phyloP scores from a whole-genome alignment of 2,797 vertebrate species.

The Leptodactylus fallax region DNA sequence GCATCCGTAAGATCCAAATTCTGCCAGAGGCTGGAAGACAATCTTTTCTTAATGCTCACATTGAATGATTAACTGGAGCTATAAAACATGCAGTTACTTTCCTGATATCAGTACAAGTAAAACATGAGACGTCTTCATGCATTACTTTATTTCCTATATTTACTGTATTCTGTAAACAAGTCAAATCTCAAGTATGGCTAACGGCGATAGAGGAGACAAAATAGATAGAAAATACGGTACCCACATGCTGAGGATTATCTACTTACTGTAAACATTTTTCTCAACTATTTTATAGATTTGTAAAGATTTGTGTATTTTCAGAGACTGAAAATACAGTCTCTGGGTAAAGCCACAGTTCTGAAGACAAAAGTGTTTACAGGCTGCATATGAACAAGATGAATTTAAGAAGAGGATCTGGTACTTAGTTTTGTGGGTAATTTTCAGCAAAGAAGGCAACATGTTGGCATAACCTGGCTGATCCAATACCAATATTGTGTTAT shows the following conservation, averaged over 20 bases:
- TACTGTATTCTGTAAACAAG: constrained; percentile 34
- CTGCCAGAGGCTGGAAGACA: constrained; percentile 17
- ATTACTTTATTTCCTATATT: constrained; percentile 38
- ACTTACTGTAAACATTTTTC: neutral
- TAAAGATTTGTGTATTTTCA: neutral
- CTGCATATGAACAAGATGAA: too few relatives aligned
- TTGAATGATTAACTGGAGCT: constrained; percentile 43
- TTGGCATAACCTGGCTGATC: too few relatives aligned
- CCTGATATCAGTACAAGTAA: constrained; percentile 42
- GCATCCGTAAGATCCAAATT: constrained; percentile 29
- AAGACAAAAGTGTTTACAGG: neutral
- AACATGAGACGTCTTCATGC: constrained; percentile 42
- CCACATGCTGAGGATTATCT: neutral
- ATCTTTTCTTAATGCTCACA: constrained; percentile 31
- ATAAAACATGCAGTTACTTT: constrained; percentile 42
- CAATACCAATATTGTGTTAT: too few relatives aligned
- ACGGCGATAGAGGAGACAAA: neutral
- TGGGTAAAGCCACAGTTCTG: neutral
- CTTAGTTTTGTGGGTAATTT: neutral
- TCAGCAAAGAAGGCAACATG: neutral
- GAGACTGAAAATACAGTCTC: neutral
- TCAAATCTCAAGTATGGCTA: constrained; percentile 33
- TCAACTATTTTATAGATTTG: neutral
- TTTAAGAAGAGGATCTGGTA: too few relatives aligned
- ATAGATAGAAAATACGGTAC: constrained; percentile 8